These are phyloP conservation scores for Vanacampus margaritifer DNA, from an alignment of 2,113 vertebrate species.

Conservation along the genomic window DNA sequence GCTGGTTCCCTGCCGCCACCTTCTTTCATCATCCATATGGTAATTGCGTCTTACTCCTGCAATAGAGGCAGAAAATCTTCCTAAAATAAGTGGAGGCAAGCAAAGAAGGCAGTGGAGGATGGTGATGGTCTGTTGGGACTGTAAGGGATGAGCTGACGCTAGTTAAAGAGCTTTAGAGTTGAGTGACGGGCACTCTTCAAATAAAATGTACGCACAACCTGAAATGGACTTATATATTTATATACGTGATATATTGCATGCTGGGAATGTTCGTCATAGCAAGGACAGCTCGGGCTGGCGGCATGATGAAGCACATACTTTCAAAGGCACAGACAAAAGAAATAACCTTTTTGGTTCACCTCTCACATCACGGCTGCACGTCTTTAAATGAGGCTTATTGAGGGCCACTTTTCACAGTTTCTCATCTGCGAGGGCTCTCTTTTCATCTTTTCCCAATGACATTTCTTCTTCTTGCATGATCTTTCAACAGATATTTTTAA, in stretches of 20 bases:
- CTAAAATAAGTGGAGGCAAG: slow-evolving; percentile 55
- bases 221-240: slow-evolving; percentile 1
- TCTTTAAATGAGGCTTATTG: slow-evolving; percentile 34
- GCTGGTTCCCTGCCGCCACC: slow-evolving; percentile 13
- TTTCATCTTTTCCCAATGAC: slow-evolving; percentile 31
- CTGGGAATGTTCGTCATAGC: slow-evolving; percentile 26
- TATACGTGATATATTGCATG: neutral
- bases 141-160: slow-evolving; percentile 38
- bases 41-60: slow-evolving; percentile 68
- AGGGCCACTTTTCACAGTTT: slow-evolving; percentile 26
- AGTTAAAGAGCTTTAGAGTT: slow-evolving; percentile 33
- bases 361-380: slow-evolving; percentile 29
- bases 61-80: slow-evolving; percentile 67
- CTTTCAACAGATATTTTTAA: slow-evolving; percentile 2
- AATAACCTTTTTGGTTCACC: slow-evolving; percentile 16
- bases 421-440: slow-evolving; percentile 23
- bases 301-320: slow-evolving; percentile 25
- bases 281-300: slow-evolving; percentile 23
- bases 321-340: slow-evolving; percentile 17
- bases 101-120: slow-evolving; percentile 17
- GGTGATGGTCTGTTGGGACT: slow-evolving; percentile 3
- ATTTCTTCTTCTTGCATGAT: slow-evolving; percentile 47
- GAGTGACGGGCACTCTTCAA: slow-evolving; percentile 5
- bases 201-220: slow-evolving; percentile 31
- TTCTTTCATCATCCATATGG: slow-evolving; percentile 50